Conservation (phyloP, 2,888 invertebrate genomes). For the Xylophagus ater region DNA sequence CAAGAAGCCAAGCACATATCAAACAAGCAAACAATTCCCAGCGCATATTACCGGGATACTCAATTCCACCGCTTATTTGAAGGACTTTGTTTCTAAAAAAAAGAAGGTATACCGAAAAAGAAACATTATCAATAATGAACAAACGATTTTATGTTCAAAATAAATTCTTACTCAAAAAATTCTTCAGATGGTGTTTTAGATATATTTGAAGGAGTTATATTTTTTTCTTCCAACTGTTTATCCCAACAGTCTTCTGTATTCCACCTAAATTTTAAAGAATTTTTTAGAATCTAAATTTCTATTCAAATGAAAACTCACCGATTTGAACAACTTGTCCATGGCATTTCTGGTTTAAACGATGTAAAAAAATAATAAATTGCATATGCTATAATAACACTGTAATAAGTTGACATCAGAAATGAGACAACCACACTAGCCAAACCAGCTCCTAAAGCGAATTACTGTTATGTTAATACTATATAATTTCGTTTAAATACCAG, state of each 20-base stretch:
- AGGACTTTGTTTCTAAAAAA: constrained; percentile 71
- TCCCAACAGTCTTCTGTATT: constrained; percentile 78
- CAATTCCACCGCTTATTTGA: constrained; percentile 72
- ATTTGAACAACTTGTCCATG: constrained; percentile 82
- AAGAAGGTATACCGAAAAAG: constrained; percentile 15
- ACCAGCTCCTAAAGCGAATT: constrained; percentile 65
- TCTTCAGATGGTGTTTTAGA: constrained; percentile 82
- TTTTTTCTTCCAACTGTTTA: constrained; percentile 45
- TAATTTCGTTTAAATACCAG: too few species aligned
- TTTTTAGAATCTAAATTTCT: not conserved
- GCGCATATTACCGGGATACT: constrained; percentile 66
- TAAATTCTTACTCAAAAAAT: constrained; percentile 71
- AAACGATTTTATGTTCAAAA: too few species aligned
- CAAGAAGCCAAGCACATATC: constrained; percentile 84
- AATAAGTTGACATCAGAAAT: constrained; percentile 89
- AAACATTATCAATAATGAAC: not conserved
- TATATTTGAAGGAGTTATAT: constrained; percentile 55
- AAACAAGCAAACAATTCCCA: constrained; percentile 87
- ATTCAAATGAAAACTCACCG: constrained; percentile 33
- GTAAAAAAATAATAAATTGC: constrained; percentile 88
- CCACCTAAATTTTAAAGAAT: constrained; percentile 37
- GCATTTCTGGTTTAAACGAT: constrained; percentile 74
- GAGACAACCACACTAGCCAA: constrained; percentile 89
- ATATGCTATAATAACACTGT: constrained; percentile 91
- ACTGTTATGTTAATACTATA: too few species aligned